Evolutionary conservation across 2,797 vertebrate genomes (phyloP), one percentile per base, ranked within the genome.

Genomic region (Microchirus variegatus): DNA sequence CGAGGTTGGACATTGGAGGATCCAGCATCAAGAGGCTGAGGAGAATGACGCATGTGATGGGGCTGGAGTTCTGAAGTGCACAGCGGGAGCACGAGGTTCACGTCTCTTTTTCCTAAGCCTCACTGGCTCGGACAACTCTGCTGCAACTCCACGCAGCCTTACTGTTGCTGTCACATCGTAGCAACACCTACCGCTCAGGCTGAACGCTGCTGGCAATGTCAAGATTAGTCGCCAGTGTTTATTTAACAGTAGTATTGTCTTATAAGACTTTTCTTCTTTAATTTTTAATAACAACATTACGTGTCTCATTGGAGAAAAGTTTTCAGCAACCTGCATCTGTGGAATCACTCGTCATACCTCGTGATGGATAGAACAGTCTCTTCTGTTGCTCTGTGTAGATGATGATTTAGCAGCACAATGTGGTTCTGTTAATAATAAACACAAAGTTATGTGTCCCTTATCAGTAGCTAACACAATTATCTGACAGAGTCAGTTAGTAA

Each of bases 101-200:
- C 71, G 56, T 77, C 71, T 74, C 46, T 78, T 76, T 76, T 81
- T 78, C 80, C 63, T 57, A 61, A 68, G 81, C 46, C 67, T 71
- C 67, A 52, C 44, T 36, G 1, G 16, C 66, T 63, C 51, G 72
- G 67, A 82, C 72, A 70, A 60, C 75, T 65, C 48, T 49, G 22
- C 40, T 63, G 59, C 51, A 70, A 71, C 78, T 59, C 45, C 62
- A 66, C 17, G 46, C 63, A 73, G 69, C 60, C 65, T 77, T 56
- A 8, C 56, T 72, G 55, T 66, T 65, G 7, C 31, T 70, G 70
- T 67, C 67, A 71, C 64, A 69, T 79, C 50, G 19, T 13, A 58
- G 60, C 40, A 61, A 59, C 45, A 53, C 62, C 48, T 22, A 8
- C 55, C 31, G 31, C 31, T 53, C 45, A 52, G 41, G 43, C 53